Base-by-base conservation (phyloP, 2,797 vertebrate genomes). In the Brotula barbata region DNA sequence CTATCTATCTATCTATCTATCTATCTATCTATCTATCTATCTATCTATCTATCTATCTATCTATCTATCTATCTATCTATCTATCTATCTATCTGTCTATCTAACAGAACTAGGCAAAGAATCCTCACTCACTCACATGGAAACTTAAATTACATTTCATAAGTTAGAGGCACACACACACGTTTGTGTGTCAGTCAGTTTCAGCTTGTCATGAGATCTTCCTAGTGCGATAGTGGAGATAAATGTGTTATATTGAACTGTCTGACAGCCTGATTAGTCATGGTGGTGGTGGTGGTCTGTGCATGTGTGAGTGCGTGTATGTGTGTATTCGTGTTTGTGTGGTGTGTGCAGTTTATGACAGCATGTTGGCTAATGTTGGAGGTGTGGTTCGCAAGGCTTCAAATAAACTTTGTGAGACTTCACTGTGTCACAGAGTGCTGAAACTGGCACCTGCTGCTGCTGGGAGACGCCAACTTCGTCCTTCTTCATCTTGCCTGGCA, bases 321-420 rank as follows among this genome's bases (percentile, higher is more conserved):
- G 41, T 33, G 20, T 43, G 23, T 34, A 25, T 15, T 43, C 39
- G 58, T 16, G 33, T 64, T 45, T 67, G 46, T 55, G 72, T 82
- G 72, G 80, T 70, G 55, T 64, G 71, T 79, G n/a, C 78, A 69
- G 60, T 51, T 65, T 48, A 44, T 83, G 83, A 80, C 80, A 78
- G 73, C 71, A 67, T 65, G 53, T 66, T 77, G 75, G 73, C 83
- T 77, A 74, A 82, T 80, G 69, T 77, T 81, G 71, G 82, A 84
- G 66, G 80, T 84, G 80, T 79, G 55, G 73, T 83, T 85, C 70
- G 67, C 82, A 48, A 72, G 58, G 81, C 75, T 80, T 78, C 58
- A 84, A 87, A 86, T 87, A 85, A 81, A 80, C 64, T 5, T n/a
- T n/a, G 28, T 57, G 2, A 75, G 72, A 82, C 68, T 68, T 83